Base-by-base conservation (phyloP, 2,113 vertebrate genomes). In the Trochalopteron elliotii region DNA sequence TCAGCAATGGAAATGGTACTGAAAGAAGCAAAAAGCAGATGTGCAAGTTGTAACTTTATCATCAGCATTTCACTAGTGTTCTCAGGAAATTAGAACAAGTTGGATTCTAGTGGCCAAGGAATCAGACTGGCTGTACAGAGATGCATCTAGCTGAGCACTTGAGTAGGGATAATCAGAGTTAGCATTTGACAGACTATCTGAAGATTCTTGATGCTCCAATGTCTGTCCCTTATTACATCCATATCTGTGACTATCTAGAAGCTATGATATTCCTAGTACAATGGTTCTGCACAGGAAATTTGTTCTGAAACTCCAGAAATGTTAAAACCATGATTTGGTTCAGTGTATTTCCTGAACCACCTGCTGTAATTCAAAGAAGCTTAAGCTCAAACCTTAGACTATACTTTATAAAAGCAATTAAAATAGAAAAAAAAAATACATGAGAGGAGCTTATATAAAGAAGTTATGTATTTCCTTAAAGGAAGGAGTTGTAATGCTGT, bases 351-450 rank as follows among this genome's bases (percentile, higher is more conserved):
- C 12, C 61, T 87, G 37, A 91, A 78, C 71, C 82, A 79, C 63
- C 84, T 95, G 56, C 87, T 94, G 87, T 39, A 61, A 74, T 67
- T 69, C 87, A 89, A 72, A 95, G 47, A 89, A 87, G 16, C 71
- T 67, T 63, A 91, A 89, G 24, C 47, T 40, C 85, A 79, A 37
- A 77, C 77, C 64, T 61, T 93, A 63, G 61, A 89, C 52, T 82
- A 31, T 88, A 68, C 52, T 96, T 97, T 83, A 96, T 96, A 87
- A 96, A 97, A 97, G 70, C 85, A 89, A 96, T 91, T 96, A 95
- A 97, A 96, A 91, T 64, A 61, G 19, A 59, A 95, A 79, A 59
- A 95, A 79, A 53, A 40, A 49, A 65, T 72, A 15, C 61, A 53
- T 68, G 50, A 83, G 87, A 93, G 24, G 39, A 77, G 20, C 23